Evolutionary conservation across 2,113 vertebrate species (phyloP).

Genomic region (Alouatta palliata): DNA sequence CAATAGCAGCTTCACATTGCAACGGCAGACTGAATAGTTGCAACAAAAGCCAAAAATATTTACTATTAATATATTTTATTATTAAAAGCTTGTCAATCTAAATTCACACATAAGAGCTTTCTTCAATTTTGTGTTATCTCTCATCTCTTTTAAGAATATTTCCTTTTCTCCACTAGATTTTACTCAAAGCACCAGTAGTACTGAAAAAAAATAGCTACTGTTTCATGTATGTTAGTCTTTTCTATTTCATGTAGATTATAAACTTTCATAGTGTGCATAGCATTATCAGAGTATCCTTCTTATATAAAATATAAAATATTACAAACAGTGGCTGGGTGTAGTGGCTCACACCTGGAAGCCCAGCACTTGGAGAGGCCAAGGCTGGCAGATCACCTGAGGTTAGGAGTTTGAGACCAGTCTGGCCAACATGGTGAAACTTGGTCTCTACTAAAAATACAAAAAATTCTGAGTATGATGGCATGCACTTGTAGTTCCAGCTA

Average conservation of each 20-base stretch:
- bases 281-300: not conserved
- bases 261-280: not conserved
- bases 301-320: not conserved
- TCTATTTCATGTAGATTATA: not conserved
- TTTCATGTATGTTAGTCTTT: not conserved
- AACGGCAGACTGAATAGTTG: not conserved
- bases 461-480: too few species aligned
- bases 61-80: not conserved
- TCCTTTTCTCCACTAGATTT: not conserved
- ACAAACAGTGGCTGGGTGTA: not conserved
- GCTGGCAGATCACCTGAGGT: too few species aligned
- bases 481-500: too few species aligned
- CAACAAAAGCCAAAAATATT: not conserved
- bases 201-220: not conserved
- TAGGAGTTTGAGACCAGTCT: too few species aligned
- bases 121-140: not conserved
- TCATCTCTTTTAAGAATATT: not conserved
- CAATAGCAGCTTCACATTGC: not conserved
- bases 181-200: not conserved
- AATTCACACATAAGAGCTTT: not conserved
- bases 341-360: too few species aligned
- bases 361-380: too few species aligned
- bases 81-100: not conserved
- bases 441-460: too few species aligned
- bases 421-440: too few species aligned